A percentile compares a stretch with the other conserved stretches of the same genome.
Evolutionary conservation across 2,888 invertebrate species (phyloP).

Genomic region (Imbricaverruca yamaguchii): DNA sequence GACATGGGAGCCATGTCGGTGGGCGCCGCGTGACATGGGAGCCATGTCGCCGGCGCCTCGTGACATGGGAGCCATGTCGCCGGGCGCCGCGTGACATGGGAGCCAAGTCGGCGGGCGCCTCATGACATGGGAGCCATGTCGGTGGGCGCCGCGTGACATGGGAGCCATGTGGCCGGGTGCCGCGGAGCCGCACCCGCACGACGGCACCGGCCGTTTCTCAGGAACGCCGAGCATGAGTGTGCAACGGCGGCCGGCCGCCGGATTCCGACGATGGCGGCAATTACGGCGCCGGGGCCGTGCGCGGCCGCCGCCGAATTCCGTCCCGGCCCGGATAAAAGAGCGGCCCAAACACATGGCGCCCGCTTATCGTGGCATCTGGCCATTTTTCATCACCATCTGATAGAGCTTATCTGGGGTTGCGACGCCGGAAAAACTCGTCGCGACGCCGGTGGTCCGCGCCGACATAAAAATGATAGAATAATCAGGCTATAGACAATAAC

Average conservation of each 20-base stretch:
- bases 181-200: too few relatives aligned
- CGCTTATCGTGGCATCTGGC: not conserved
- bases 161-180: too few relatives aligned
- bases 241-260: not conserved
- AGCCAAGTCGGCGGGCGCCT: too few relatives aligned
- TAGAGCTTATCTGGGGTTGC: not conserved
- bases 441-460: conserved; percentile 3
- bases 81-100: too few relatives aligned
- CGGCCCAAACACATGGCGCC: not conserved
- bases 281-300: not conserved
- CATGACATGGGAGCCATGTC: too few relatives aligned
- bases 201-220: not conserved
- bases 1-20: too few relatives aligned
- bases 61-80: too few relatives aligned
- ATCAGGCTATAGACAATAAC: conserved; percentile 15
- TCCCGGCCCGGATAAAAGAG: not conserved
- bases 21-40: too few relatives aligned
- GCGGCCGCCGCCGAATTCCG: not conserved
- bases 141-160: too few relatives aligned
- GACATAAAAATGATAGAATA: conserved; percentile 19
- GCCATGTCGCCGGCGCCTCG: too few relatives aligned
- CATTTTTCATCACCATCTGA: conserved; percentile 17
- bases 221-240: not conserved
- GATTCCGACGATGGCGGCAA: not conserved
- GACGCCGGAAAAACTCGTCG: conserved; percentile 8